Conservation (phyloP, 2,113 vertebrate species). For the Grammomys dolichurus region DNA sequence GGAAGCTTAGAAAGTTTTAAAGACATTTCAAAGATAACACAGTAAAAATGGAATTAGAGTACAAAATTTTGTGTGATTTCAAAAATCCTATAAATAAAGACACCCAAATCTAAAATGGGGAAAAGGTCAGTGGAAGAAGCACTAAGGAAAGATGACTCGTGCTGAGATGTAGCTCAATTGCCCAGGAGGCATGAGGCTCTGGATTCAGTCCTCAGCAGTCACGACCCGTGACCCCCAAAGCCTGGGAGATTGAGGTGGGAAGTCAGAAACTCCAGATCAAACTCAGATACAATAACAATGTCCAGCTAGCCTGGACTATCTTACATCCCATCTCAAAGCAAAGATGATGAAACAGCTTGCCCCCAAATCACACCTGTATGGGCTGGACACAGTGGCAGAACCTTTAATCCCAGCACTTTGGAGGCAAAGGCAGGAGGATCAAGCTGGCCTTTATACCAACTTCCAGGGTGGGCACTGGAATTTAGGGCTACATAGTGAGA, state of each 20-base stretch:
- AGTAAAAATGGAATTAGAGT: constrained; percentile 38
- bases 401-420: background rate
- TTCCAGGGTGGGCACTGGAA: background rate
- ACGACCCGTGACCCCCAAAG: background rate
- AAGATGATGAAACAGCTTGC: background rate
- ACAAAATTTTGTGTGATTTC: constrained; percentile 36
- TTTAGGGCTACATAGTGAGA: background rate
- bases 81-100: constrained; percentile 50
- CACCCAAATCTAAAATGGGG: constrained; percentile 27
- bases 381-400: background rate
- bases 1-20: constrained; percentile 30
- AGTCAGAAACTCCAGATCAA: background rate
- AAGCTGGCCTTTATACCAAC: background rate
- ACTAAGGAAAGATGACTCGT: constrained; percentile 12
- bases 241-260: background rate
- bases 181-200: too few species aligned
- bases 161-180: background rate
- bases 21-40: constrained; percentile 28
- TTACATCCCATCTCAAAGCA: background rate
- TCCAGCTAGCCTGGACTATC: background rate
- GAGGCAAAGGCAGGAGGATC: background rate
- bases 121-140: constrained; percentile 34
- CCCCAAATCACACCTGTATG: background rate
- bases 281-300: background rate
- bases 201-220: background rate